Evolutionary conservation across 2,888 invertebrate species (phyloP).

Genomic region (Spicauda simplicius): DNA sequence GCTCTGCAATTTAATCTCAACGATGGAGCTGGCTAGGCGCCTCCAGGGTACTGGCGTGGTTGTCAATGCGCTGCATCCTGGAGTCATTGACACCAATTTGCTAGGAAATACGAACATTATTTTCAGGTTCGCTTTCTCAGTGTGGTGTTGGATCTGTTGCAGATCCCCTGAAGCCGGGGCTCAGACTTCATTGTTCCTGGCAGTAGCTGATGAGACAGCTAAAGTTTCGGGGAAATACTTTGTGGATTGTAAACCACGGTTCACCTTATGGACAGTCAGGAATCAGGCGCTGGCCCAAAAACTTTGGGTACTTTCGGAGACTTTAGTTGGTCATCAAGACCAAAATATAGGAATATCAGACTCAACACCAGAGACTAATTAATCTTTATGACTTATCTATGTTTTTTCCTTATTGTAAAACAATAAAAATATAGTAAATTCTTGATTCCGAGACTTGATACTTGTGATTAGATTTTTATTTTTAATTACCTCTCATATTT

Average conservation of each 20-base stretch:
- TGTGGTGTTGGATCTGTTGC: slow-evolving; percentile 51
- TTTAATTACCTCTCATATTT: too few species aligned
- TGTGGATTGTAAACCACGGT: slow-evolving; percentile 85
- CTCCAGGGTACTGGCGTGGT: slow-evolving; percentile 80
- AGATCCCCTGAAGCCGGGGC: slow-evolving; percentile 89
- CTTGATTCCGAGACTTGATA: too few species aligned
- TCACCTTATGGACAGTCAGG: slow-evolving; percentile 23
- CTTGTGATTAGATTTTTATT: too few species aligned
- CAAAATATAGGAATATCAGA: not conserved
- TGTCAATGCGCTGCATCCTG: slow-evolving; percentile 91
- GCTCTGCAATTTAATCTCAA: slow-evolving; percentile 55
- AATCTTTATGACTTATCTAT: too few species aligned
- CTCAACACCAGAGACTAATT: too few species aligned
- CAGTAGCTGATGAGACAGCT: slow-evolving; percentile 87
- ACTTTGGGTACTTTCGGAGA: slow-evolving; percentile 11
- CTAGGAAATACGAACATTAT: slow-evolving; percentile 83
- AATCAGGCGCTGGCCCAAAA: slow-evolving; percentile 2
- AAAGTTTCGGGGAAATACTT: slow-evolving; percentile 88
- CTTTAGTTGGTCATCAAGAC: not conserved
- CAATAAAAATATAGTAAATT: too few species aligned
- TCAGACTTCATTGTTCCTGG: slow-evolving; percentile 88
- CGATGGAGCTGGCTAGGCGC: slow-evolving; percentile 55
- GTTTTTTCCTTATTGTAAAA: too few species aligned
- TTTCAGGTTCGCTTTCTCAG: slow-evolving; percentile 19
- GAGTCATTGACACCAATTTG: slow-evolving; percentile 90